Evolutionary conservation across 2,888 invertebrate species (phyloP), one percentile per base, ranked within the genome.

Genomic region (Pandemis cinnamomeana): DNA sequence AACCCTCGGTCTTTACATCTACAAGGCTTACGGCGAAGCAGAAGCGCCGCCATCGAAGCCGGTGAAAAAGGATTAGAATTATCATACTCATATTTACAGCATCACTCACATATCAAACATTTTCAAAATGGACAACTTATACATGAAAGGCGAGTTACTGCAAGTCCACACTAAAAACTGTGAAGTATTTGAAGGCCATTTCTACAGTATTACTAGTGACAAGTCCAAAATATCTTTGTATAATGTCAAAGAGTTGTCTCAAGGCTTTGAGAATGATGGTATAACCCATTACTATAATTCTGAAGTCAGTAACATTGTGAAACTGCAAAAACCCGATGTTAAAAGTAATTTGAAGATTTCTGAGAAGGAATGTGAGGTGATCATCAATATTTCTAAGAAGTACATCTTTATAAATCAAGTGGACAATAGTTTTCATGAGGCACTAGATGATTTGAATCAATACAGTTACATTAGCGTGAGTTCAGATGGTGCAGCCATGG

Each of bases 1-100:
- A 77, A 97, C 97, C 4, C 86, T 98, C 75, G 98, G 96, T 42
- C 90, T 97, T 63, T 98, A 97, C 84, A 97, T 98, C 82, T 97
- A 96, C 85, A 95, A 95, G 82, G 97, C 97, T 0, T 98, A 97
- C 87, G 96, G 95, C 79, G 95, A 95, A 79, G 77, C 90, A 13
- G 95, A 92, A 0, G 93, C 86, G 83, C 62, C 83, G 66, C 84
- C 85, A 55, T 64, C 82, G 15, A 93, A 94, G 80, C 91, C 93
- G 3, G 87, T 91, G 5, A 94, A 94, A 80, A 91, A 88, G 82
- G 94, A 94, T 82, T 94, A 93, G 11, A 87, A 77, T 77, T 63
- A 46, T 71, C 41, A 27, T 48, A 61, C 27, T 64, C 67, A n/a
- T 67, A 74, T 64, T 63, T 13, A 58, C 71, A 42, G 66, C 58